These are phyloP conservation scores for Poeciliopsis infans DNA, from an alignment of 2,797 vertebrate genomes.

Conservation along the genomic window DNA sequence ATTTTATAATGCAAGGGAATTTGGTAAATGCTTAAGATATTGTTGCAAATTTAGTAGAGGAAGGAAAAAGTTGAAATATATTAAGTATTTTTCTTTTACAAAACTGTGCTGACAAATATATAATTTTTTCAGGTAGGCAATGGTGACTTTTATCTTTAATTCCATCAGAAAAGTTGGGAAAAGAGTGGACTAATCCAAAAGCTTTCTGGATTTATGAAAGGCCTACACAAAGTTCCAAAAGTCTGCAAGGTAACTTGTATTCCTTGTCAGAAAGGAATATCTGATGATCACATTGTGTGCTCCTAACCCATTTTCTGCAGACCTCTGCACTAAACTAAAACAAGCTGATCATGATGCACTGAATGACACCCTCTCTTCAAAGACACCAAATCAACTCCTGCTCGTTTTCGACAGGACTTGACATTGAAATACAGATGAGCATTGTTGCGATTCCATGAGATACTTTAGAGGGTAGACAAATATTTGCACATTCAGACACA, in stretches of 20 bases:
- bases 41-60: not conserved
- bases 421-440: conserved; percentile 20
- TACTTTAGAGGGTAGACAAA: conserved; percentile 17
- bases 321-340: not conserved
- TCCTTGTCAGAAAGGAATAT: not conserved
- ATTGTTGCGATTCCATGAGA: conserved; percentile 17
- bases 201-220: not conserved
- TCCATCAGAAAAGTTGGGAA: not conserved
- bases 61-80: not conserved
- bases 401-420: conserved; percentile 13
- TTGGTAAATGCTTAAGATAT: not conserved
- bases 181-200: not conserved
- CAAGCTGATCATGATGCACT: not conserved
- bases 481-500: conserved; percentile 5
- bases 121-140: not conserved
- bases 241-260: not conserved
- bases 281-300: not conserved
- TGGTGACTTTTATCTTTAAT: not conserved
- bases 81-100: not conserved
- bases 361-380: not conserved
- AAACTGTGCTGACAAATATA: not conserved
- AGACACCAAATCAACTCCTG: conserved; percentile 5
- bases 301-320: not conserved
- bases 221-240: not conserved
- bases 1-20: not conserved